Evolutionary conservation across 30 jellyfish, hydroid and myxozoan genomes (phyloP), one percentile per base, ranked within the genome.

Genomic region (Turritopsis rubra): DNA sequence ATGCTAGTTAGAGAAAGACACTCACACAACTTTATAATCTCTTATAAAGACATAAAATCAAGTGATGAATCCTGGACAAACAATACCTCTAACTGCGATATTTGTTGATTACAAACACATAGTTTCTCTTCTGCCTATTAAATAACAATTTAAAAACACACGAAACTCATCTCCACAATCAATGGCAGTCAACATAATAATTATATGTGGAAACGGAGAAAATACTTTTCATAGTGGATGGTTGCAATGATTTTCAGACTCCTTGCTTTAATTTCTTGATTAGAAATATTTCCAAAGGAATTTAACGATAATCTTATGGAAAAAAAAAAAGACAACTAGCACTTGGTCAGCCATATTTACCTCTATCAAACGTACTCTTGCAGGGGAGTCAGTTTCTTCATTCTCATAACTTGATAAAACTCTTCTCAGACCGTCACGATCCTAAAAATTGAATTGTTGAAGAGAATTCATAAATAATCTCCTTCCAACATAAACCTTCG

Each of bases 391-490:
- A 68, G 60, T 41, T 41, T 68, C 77, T 68, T 68, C 77, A 22
- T 52, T 65, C n/a, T 90, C 97, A 74, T 81, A 90, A 79, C 81
- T 85, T 18, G 92, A 82, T 72, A 90, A 53, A 16, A 90, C 81
- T 53, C 97, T 71, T 52, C 97, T 74, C 52, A 83, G 53, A 17
- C 97, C 95, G 52, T 90, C 97, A 21, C 97, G 85, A 9, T 89
- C 96, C 96, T 89, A n/a, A 9, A 25, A 84, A 84, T n/a, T 8
- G 16, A 60, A 52, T 9, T 13, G 19, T 29, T 41, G 9, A n/a
- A 5, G 29, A 23, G 18, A 53, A 28, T 18, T 53, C 23, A 28
- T 1, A n/a, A 28, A n/a, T n/a, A n/a, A n/a, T n/a, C n/a, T n/a
- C n/a, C n/a, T n/a, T n/a, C n/a, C n/a, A n/a, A n/a, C n/a, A n/a